These are phyloP conservation scores for Chlamydotis undulata DNA, from an alignment of 2,113 vertebrate genomes.

Conservation along the genomic window DNA sequence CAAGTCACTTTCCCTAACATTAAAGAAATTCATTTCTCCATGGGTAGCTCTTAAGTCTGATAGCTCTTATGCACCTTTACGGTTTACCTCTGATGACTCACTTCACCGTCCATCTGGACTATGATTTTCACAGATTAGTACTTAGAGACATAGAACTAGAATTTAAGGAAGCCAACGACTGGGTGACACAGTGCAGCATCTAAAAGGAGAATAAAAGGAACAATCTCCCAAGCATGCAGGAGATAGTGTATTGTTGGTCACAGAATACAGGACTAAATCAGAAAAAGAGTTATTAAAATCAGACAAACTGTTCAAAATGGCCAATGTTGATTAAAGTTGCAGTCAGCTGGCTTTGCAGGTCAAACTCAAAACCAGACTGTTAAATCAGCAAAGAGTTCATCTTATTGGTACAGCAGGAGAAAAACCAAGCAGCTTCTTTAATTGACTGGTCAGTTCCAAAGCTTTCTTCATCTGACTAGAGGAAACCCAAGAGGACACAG, in stretches of 20 bases:
- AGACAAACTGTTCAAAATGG: not conserved
- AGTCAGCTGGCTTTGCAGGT: not conserved
- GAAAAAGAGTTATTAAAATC: not conserved
- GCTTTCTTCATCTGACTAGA: not conserved
- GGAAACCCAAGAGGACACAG: not conserved
- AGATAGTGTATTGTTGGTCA: not conserved
- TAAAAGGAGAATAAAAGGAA: not conserved
- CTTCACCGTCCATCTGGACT: not conserved
- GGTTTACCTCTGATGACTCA: not conserved
- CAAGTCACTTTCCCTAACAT: not conserved
- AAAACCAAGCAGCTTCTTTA: not conserved
- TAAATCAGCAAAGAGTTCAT: not conserved
- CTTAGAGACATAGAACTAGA: not conserved
- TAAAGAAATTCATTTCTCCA: not conserved
- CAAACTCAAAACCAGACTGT: not conserved
- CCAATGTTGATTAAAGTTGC: not conserved
- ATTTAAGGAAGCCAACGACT: not conserved
- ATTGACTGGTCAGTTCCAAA: not conserved
- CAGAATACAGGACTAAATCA: not conserved
- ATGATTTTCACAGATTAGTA: not conserved
- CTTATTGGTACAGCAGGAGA: not conserved
- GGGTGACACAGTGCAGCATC: not conserved
- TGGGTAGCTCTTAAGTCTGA: not conserved
- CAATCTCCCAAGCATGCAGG: not conserved
- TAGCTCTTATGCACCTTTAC: not conserved